Conservation (phyloP, 2,797 vertebrate genomes). For the Pangasius djambal region DNA sequence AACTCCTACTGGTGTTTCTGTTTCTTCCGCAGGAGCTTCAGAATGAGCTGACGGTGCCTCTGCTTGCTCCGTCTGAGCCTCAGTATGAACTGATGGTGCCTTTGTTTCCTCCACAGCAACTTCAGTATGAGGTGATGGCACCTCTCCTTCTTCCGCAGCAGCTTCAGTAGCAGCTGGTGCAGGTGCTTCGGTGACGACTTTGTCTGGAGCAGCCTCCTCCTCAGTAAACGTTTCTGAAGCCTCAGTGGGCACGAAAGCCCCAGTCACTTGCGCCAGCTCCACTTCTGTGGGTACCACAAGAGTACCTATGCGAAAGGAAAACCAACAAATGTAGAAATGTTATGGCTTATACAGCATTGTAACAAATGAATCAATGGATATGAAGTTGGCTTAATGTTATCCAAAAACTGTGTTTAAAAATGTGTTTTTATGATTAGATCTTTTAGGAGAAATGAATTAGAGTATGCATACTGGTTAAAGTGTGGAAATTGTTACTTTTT, state of each 20-base stretch:
- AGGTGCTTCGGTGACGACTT: neutral
- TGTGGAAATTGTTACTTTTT: neutral
- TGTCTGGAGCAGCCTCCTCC: neutral
- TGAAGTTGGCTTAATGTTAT: neutral
- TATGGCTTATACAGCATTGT: neutral
- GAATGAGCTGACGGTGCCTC: neutral
- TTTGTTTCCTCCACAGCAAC: neutral
- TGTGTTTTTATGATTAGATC: constrained; percentile 2
- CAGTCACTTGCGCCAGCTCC: rapidly evolving
- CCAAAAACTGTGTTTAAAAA: neutral
- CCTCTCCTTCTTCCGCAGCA: neutral
- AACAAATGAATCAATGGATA: neutral
- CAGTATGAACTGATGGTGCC: neutral
- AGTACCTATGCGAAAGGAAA: constrained; percentile 64
- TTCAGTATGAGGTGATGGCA: neutral
- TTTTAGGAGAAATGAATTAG: neutral
- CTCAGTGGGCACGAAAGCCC: neutral
- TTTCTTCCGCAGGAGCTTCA: neutral
- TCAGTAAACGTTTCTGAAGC: neutral
- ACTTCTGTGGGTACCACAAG: constrained; percentile 29
- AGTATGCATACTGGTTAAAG: neutral
- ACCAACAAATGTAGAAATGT: neutral
- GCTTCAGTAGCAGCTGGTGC: neutral
- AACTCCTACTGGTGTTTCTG: neutral
- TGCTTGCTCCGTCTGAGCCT: neutral